A percentile compares a stretch with the other conserved stretches of the same genome.
phyloP scores from a whole-genome alignment of 1,140 invertebrate species.

The Oncopeltus fasciatus region DNA sequence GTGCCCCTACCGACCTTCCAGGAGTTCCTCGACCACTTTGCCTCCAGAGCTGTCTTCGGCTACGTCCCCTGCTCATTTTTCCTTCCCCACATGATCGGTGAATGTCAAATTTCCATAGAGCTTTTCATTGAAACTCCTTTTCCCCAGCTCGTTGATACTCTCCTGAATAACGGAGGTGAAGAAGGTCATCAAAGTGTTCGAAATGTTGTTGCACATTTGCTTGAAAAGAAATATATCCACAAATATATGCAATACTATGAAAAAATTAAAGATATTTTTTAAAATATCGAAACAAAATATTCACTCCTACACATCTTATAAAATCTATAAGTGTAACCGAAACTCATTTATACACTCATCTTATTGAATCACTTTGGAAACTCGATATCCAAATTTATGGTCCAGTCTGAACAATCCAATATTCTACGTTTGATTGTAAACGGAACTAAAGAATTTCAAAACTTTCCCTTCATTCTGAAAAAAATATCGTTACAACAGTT shows the following conservation, averaged over 20 bases:
- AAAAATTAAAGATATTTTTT: too few relatives aligned
- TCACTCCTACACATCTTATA: too few relatives aligned
- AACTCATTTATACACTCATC: too few relatives aligned
- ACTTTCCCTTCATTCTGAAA: too few relatives aligned
- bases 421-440: too few relatives aligned
- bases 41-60: conserved; percentile 26
- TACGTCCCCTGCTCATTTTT: conserved; percentile 28
- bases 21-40: conserved; percentile 27
- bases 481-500: too few relatives aligned
- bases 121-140: not conserved
- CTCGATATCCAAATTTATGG: too few relatives aligned
- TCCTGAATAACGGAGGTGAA: not conserved
- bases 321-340: too few relatives aligned
- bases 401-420: too few relatives aligned
- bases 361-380: too few relatives aligned
- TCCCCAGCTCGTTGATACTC: not conserved
- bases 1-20: conserved; percentile 21
- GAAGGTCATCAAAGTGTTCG: not conserved
- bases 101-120: not conserved
- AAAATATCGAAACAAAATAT: too few relatives aligned
- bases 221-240: not conserved
- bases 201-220: not conserved
- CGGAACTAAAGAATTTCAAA: too few relatives aligned
- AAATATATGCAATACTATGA: not conserved
- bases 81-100: conserved; percentile 21